phyloP scores from a whole-genome alignment of 2,797 vertebrate species.

The Labeo calbasu region DNA sequence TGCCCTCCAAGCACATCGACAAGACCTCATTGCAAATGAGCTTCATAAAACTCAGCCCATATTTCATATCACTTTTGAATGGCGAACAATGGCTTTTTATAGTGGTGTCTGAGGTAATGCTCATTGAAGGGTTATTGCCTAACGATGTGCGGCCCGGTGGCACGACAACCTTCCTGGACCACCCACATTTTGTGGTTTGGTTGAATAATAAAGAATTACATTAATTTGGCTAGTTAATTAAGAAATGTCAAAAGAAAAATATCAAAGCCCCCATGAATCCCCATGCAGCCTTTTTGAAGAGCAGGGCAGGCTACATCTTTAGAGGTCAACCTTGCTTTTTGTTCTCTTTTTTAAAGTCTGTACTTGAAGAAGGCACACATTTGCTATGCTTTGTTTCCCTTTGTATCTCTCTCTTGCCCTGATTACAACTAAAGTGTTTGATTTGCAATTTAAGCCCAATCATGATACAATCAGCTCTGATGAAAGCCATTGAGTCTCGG shows the following conservation, averaged over 20 bases:
- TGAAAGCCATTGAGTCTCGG: constrained; percentile 56
- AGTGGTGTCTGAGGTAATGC: constrained; percentile 57
- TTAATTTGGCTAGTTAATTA: constrained; percentile 61
- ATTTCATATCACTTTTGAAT: constrained; percentile 53
- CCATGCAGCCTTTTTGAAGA: constrained; percentile 23
- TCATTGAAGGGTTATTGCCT: constrained; percentile 51
- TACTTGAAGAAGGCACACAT: constrained; percentile 43
- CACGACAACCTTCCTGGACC: constrained; percentile 49
- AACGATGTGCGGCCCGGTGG: constrained; percentile 39
- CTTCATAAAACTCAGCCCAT: constrained; percentile 44
- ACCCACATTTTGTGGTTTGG: constrained; percentile 60
- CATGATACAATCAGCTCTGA: constrained; percentile 61
- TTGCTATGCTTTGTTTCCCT: constrained; percentile 45
- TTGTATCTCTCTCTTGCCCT: constrained; percentile 35
- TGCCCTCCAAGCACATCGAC: constrained; percentile 52
- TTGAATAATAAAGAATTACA: constrained; percentile 59
- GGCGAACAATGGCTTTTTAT: constrained; percentile 41
- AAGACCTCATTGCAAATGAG: constrained; percentile 45
- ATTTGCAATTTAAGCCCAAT: constrained; percentile 64
- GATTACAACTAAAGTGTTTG: constrained; percentile 60
- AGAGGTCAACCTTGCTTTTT: constrained; percentile 27
- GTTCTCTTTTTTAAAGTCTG: constrained; percentile 43
- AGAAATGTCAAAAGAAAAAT: constrained; percentile 57
- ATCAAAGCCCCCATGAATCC: constrained; percentile 34
- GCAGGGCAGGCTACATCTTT: constrained; percentile 36